Base-by-base conservation (phyloP, 2,113 vertebrate species). In the Strix uralensis region DNA sequence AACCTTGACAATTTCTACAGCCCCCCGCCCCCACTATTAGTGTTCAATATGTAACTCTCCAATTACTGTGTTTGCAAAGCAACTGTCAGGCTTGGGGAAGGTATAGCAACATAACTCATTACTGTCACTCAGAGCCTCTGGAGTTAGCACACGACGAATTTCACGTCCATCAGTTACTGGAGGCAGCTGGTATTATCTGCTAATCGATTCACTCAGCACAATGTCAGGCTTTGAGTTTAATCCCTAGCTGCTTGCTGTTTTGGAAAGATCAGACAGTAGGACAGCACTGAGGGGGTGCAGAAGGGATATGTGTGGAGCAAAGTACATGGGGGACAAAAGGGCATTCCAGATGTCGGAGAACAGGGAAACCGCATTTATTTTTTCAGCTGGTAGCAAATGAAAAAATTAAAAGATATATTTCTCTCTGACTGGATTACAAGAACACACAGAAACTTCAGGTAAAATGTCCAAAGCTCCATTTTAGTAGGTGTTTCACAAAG, bases 21-120 rank as follows among this genome's bases (percentile, higher is more conserved):
- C 16, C 29, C 32, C n/a, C 19, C 27, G 44, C 16, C 42, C 44
- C 29, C 49, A 44, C 52, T 54, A 51, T n/a, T 79, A 34, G 26
- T 34, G 65, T 59, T 82, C 57, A 29, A 25, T 46, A 26, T 47
- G 75, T 94, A 88, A 84, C 51, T 94, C 84, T 70, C 49, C 54
- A 75, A 54, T 90, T 84, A 69, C 52, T 1, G 1, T 84, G 54
- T 90, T 93, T 92, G 93, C 86, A 93, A 86, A 92, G 85, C 94
- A 88, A 30, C 86, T 72, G 82, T 88, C 88, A 77, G 66, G 62
- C 67, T 81, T 77, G 5, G 10, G 74, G 79, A 78, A 90, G 46
- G 67, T 82, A 25, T 7, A 92, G 54, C 13, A 91, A 82, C 72
- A 70, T 21, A 86, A 71, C 75, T 95, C 87, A 88, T 95, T 95